A percentile compares a stretch with the other conserved stretches of the same genome.
Evolutionary conservation across 2,797 vertebrate genomes (phyloP).

Genomic region (Trematocara caparti): DNA sequence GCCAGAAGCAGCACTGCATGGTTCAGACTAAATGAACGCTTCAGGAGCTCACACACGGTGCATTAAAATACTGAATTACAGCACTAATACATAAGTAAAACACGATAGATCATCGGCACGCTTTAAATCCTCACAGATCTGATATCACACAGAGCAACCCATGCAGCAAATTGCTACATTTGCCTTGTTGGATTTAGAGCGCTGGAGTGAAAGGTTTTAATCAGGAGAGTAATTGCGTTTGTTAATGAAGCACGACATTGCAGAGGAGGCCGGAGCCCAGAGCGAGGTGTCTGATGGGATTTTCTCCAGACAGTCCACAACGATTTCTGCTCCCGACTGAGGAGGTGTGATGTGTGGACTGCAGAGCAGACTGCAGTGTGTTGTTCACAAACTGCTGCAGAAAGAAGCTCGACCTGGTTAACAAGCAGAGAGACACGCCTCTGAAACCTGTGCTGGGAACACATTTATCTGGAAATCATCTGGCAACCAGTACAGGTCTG

Average conservation of each 20-base stretch:
- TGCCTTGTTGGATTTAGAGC: conserved; percentile 25
- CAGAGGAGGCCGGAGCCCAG: conserved; percentile 4
- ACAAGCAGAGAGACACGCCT: neutral
- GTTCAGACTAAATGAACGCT: neutral
- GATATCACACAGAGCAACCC: conserved; percentile 37
- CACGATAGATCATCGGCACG: conserved; percentile 25
- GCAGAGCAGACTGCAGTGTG: conserved; percentile 32
- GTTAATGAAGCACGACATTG: conserved; percentile 52
- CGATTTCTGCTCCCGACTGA: conserved; percentile 4
- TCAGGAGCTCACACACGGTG: neutral
- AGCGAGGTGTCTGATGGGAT: conserved; percentile 12
- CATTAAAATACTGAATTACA: conserved; percentile 33
- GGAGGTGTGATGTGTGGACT: conserved; percentile 35
- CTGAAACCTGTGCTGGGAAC: neutral
- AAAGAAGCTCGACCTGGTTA: neutral
- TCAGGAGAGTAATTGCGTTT: conserved; percentile 52
- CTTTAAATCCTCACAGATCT: conserved; percentile 25
- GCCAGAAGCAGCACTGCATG: neutral
- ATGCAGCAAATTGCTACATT: conserved; percentile 58
- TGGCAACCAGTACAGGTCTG: neutral
- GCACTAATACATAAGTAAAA: conserved; percentile 34
- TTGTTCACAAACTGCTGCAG: neutral
- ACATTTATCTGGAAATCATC: neutral
- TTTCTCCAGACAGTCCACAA: conserved; percentile 33
- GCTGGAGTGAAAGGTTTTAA: conserved; percentile 48